Evolutionary conservation across 2,113 vertebrate genomes (phyloP).

Genomic region (Mirza zaza): DNA sequence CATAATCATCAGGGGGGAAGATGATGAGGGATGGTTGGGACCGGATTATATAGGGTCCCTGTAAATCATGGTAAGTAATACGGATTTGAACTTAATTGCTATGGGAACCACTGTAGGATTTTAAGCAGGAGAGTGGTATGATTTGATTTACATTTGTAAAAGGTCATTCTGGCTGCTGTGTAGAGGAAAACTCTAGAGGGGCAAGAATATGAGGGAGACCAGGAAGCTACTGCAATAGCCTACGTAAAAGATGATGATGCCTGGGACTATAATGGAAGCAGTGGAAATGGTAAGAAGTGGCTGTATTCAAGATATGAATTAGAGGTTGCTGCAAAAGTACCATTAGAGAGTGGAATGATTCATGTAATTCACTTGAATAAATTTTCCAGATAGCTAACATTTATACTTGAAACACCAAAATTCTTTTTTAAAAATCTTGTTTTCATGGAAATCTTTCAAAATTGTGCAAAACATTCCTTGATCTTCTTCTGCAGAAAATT

Average conservation of each 20-base stretch:
- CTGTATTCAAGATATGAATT: not conserved
- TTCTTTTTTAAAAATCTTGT: not conserved
- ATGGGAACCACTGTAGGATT: conserved; percentile 71
- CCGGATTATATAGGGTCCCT: conserved; percentile 26
- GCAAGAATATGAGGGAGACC: not conserved
- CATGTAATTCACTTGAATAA: not conserved
- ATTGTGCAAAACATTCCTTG: conserved; percentile 44
- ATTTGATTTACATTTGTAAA: conserved; percentile 76
- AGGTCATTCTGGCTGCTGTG: conserved; percentile 66
- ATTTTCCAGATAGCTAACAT: not conserved
- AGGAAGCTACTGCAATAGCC: not conserved
- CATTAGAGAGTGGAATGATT: not conserved
- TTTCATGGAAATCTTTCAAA: conserved; percentile 49
- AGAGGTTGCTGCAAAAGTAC: not conserved
- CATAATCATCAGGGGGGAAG: not conserved
- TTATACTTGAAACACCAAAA: conserved; percentile 25
- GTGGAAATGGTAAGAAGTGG: not conserved
- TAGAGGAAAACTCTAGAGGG: conserved; percentile 15
- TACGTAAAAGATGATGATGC: not conserved
- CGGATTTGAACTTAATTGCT: conserved; percentile 70
- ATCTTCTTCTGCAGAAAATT: conserved; percentile 39
- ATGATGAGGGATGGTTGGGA: not conserved
- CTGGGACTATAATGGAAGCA: not conserved
- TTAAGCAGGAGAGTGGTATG: conserved; percentile 53
- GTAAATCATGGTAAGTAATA: conserved; percentile 54